Evolutionary conservation across 1,140 invertebrate genomes (phyloP).

Genomic region (Rhynchophorus ferrugineus): DNA sequence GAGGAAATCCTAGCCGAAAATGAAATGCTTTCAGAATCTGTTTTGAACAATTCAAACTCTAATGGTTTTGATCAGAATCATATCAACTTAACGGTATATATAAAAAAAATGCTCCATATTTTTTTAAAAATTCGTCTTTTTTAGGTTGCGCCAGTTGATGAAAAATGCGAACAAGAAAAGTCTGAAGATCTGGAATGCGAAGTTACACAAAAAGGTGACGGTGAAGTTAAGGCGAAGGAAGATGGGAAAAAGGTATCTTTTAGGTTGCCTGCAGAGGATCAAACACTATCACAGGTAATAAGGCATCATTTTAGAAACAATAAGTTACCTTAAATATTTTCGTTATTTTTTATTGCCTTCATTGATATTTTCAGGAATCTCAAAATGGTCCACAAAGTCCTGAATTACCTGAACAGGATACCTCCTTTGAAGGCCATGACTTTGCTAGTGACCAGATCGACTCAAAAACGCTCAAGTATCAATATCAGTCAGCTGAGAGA

Average conservation of each 20-base stretch:
- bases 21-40: slow-evolving; percentile 20
- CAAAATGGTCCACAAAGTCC: slow-evolving; percentile 17
- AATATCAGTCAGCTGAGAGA: slow-evolving; percentile 35
- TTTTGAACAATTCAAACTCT: slow-evolving; percentile 21
- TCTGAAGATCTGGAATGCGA: slow-evolving; percentile 20
- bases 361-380: slow-evolving; percentile 18
- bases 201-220: slow-evolving; percentile 15
- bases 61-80: slow-evolving; percentile 28
- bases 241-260: slow-evolving; percentile 24
- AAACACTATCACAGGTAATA: slow-evolving; percentile 10
- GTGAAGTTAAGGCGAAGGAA: slow-evolving; percentile 13
- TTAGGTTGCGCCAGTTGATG: slow-evolving; percentile 27
- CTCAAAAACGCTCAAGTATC: slow-evolving; percentile 38
- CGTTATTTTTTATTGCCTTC: background rate
- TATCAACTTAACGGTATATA: slow-evolving; percentile 34
- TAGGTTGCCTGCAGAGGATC: slow-evolving; percentile 17
- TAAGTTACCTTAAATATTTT: background rate
- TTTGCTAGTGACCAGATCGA: slow-evolving; percentile 29
- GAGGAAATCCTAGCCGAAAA: slow-evolving; percentile 32
- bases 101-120: slow-evolving; percentile 5
- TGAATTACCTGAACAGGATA: slow-evolving; percentile 14
- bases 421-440: slow-evolving; percentile 8
- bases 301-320: background rate
- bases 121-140: slow-evolving; percentile 10
- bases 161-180: slow-evolving; percentile 22